Evolutionary conservation across 2,113 vertebrate genomes (phyloP).

Genomic region (Naja naja): DNA sequence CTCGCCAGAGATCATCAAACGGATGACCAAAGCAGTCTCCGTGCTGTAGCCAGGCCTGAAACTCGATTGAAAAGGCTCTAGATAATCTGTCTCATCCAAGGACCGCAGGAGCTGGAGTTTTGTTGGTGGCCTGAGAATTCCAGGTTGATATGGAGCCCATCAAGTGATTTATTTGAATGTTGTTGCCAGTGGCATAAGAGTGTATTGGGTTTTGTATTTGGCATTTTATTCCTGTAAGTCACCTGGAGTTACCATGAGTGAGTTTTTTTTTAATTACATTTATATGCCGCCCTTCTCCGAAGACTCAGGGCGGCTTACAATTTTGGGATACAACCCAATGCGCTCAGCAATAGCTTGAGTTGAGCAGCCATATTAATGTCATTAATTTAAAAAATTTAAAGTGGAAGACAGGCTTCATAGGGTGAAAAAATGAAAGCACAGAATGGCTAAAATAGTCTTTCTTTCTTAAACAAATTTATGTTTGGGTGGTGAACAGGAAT

Average conservation of each 20-base stretch:
- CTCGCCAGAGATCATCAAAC: too few relatives aligned
- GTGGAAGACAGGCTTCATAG: not conserved
- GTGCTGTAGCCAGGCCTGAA: too few relatives aligned
- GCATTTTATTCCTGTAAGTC: not conserved
- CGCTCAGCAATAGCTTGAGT: too few relatives aligned
- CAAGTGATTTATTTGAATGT: not conserved
- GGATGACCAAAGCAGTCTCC: too few relatives aligned
- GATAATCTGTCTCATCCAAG: too few relatives aligned
- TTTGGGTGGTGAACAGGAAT: not conserved
- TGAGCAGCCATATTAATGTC: not conserved
- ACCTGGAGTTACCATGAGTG: not conserved
- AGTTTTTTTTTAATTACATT: too few relatives aligned
- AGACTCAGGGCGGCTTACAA: too few relatives aligned
- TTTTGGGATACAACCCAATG: too few relatives aligned
- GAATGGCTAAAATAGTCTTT: not conserved
- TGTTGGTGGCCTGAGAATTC: not conserved
- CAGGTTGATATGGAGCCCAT: not conserved
- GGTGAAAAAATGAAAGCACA: not conserved
- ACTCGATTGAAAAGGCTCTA: too few relatives aligned
- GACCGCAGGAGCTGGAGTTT: too few relatives aligned
- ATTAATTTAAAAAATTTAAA: not conserved
- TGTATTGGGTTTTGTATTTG: not conserved
- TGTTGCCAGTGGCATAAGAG: not conserved
- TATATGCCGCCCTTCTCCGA: too few relatives aligned
- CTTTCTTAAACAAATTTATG: not conserved